Base-by-base conservation (phyloP, 2,888 invertebrate species). In the Erynnis tages region DNA sequence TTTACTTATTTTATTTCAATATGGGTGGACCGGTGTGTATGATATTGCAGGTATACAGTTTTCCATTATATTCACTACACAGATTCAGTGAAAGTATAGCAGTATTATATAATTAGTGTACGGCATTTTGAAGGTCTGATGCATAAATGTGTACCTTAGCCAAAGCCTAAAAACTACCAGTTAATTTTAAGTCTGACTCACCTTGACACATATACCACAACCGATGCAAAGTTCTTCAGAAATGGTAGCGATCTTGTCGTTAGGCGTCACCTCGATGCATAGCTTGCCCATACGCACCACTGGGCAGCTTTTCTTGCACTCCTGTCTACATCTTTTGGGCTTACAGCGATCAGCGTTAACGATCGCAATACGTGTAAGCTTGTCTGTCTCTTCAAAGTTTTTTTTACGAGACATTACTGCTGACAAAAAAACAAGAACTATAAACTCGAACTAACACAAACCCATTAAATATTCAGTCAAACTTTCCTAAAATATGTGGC, bases 201-300 rank as follows among this genome's bases (percentile, higher is more conserved):
- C 98, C 94, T 99, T 99, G 54, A 98, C 97, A 91, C 99, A 99
- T 72, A 99, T 99, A 94, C 99, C 99, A 88, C 99, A 99, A 70
- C 99, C 99, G 70, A 99, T 99, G 85, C 99, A 99, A 2, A 99
- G 91, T 80, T 98, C 98, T 87, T 99, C 99, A 38, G 99, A 99
- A 76, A 99, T 97, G 34, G 95, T 93, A 29, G 99, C 98, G 65
- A 99, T 97, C 90, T 99, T 99, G 71, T 96, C 97, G 69, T 96
- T 96, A 7, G 98, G 95, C 35, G 94, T 93, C 32, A 99, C 99
- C 91, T 99, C 98, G 71, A 99, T 99, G 82, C 99, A 99, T 30
- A 99, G 92, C 85, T 99, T 99, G 75, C 99, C 99, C 97, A 98
- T 98, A 63, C 99, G 93, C 56, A 98, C 98, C 53, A 99, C 99